A percentile compares a stretch with the other conserved stretches of the same genome.
Evolutionary conservation across 2,113 vertebrate genomes (phyloP).

Genomic region (Leptobrachium leishanense): DNA sequence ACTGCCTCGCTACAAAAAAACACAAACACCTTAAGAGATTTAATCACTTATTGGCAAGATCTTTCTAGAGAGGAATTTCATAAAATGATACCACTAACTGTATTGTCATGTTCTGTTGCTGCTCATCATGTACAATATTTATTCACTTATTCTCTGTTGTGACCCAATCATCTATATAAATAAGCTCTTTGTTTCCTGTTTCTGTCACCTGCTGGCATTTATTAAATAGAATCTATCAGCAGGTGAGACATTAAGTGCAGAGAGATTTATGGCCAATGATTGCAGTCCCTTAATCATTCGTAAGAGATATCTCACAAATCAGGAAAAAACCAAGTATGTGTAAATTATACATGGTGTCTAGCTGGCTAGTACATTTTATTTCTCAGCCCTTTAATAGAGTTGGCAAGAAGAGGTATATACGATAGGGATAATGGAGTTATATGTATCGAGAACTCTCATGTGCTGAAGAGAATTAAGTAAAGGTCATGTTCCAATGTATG

Average conservation of each 20-base stretch:
- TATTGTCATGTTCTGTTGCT: constrained; percentile 12
- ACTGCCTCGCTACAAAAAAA: background rate
- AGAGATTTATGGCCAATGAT: constrained; percentile 1
- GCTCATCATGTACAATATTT: constrained; percentile 14
- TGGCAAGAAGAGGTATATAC: too few relatives aligned
- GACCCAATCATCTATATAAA: constrained; percentile 34
- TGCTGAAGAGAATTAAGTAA: too few relatives aligned
- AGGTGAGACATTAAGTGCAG: constrained; percentile 2
- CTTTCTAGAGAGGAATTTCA: background rate
- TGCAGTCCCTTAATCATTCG: background rate
- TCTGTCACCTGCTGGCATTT: constrained; percentile 16
- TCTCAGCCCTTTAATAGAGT: too few relatives aligned
- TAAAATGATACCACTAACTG: constrained; percentile 1
- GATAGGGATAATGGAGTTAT: too few relatives aligned
- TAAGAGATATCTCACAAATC: background rate
- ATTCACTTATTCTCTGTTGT: constrained; percentile 27
- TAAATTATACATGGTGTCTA: background rate
- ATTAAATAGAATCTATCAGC: constrained; percentile 27
- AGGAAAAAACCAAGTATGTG: background rate
- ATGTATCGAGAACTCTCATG: too few relatives aligned
- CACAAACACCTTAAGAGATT: constrained; percentile 3
- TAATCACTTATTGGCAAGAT: constrained; percentile 23
- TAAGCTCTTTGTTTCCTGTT: constrained; percentile 20
- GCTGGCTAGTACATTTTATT: background rate
- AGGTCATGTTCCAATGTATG: too few relatives aligned